Evolutionary conservation across 1,140 invertebrate genomes (phyloP).

Genomic region (Andricus grossulariae): DNA sequence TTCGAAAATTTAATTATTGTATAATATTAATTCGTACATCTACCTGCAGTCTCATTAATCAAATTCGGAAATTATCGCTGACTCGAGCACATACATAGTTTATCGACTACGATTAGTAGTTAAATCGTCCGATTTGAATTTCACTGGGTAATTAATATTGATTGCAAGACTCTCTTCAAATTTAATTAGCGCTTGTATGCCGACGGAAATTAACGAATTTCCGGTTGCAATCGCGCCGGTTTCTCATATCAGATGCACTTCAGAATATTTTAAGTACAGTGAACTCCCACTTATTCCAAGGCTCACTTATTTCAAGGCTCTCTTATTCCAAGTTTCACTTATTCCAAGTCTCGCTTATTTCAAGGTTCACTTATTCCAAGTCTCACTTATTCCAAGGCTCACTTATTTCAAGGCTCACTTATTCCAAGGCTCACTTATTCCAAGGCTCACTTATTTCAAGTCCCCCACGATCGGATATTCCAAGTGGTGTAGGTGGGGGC

Average conservation of each 20-base stretch:
- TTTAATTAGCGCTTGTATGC: slow-evolving; percentile 8
- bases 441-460: too few relatives aligned
- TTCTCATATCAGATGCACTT: background rate
- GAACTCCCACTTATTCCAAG: too few relatives aligned
- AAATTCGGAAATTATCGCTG: background rate
- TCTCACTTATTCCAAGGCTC: background rate
- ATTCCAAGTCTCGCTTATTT: too few relatives aligned
- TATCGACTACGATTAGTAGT: slow-evolving; percentile 5
- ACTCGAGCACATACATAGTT: slow-evolving; percentile 25
- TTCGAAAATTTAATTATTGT: too few relatives aligned
- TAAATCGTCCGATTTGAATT: slow-evolving; percentile 12
- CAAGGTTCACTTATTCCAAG: too few relatives aligned
- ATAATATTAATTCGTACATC: too few relatives aligned
- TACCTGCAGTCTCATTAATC: background rate
- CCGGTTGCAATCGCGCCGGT: background rate
- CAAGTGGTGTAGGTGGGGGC: too few relatives aligned
- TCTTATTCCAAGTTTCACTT: too few relatives aligned
- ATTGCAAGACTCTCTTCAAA: slow-evolving; percentile 4
- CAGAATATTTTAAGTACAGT: background rate
- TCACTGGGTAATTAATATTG: slow-evolving; percentile 16
- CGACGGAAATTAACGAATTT: slow-evolving; percentile 13
- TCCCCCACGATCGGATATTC: too few relatives aligned
- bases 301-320: background rate
- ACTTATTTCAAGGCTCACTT: too few relatives aligned
- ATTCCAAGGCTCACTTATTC: background rate